phyloP scores from a whole-genome alignment of 2,113 vertebrate species.

The Burhinus bistriatus region DNA sequence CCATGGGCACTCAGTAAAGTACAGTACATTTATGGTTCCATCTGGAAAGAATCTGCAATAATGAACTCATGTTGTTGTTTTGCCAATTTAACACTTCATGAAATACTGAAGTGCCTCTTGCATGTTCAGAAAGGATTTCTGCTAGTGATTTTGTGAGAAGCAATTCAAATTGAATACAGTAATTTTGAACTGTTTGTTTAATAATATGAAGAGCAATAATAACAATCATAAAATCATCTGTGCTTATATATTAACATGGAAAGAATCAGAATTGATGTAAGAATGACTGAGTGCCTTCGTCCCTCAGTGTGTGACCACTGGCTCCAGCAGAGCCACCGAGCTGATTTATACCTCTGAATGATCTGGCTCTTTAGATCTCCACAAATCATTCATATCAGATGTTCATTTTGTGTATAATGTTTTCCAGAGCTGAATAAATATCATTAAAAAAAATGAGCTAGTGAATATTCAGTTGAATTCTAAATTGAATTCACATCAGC shows the following conservation, averaged over 20 bases:
- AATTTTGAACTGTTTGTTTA: slow-evolving; percentile 59
- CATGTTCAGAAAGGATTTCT: slow-evolving; percentile 51
- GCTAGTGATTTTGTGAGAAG: slow-evolving; percentile 38
- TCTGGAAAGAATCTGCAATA: slow-evolving; percentile 59
- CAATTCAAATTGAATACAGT: slow-evolving; percentile 53
- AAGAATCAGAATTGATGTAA: background rate
- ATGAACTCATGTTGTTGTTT: slow-evolving; percentile 58
- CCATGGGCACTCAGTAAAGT: background rate
- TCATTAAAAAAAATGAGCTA: background rate
- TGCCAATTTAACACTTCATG: slow-evolving; percentile 70
- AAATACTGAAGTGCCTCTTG: slow-evolving; percentile 68
- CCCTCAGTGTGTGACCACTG: background rate
- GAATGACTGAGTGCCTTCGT: background rate
- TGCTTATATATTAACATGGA: background rate
- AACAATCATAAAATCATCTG: slow-evolving; percentile 6
- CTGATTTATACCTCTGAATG: background rate
- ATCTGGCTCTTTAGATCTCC: background rate
- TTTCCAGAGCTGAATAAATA: background rate
- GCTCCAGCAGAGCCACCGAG: background rate
- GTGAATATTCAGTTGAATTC: background rate
- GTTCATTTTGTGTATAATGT: background rate
- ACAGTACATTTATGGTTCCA: slow-evolving; percentile 32
- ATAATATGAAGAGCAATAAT: slow-evolving; percentile 55
- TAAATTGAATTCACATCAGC: background rate
- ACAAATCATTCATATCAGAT: background rate